phyloP scores from a whole-genome alignment of 2,797 vertebrate genomes.

The Girardinus metallicus region DNA sequence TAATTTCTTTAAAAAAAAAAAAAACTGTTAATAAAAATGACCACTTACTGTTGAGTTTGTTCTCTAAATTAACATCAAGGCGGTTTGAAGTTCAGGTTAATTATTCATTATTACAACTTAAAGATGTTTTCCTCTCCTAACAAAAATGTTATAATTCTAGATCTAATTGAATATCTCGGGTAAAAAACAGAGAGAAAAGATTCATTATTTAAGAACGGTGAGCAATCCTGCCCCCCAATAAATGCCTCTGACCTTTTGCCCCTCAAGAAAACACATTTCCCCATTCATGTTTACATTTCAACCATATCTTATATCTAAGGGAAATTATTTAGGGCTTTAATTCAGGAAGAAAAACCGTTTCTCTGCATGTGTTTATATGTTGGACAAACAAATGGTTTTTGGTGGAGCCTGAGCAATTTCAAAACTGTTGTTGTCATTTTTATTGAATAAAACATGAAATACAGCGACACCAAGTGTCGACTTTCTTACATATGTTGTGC shows the following conservation, averaged over 20 bases:
- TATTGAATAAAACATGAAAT: neutral
- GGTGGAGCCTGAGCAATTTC: neutral
- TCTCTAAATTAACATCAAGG: neutral
- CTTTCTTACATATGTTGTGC: neutral
- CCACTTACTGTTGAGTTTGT: neutral
- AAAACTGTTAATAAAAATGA: neutral
- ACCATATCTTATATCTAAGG: neutral
- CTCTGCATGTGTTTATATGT: neutral
- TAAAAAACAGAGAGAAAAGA: neutral
- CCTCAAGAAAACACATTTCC: neutral
- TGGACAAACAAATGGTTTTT: neutral
- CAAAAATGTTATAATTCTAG: neutral
- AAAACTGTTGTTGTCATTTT: neutral
- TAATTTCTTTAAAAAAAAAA: neutral
- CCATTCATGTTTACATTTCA: neutral
- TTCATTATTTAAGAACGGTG: neutral
- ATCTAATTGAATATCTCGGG: neutral
- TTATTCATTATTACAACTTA: neutral
- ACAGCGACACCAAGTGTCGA: neutral
- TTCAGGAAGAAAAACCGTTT: neutral
- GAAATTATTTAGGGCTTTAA: neutral
- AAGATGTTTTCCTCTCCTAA: neutral
- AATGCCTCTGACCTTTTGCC: neutral
- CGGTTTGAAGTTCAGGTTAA: neutral
- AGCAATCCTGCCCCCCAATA: neutral